Evolutionary conservation across 1,140 invertebrate genomes (phyloP).

Genomic region (Drosophila pruinosa): DNA sequence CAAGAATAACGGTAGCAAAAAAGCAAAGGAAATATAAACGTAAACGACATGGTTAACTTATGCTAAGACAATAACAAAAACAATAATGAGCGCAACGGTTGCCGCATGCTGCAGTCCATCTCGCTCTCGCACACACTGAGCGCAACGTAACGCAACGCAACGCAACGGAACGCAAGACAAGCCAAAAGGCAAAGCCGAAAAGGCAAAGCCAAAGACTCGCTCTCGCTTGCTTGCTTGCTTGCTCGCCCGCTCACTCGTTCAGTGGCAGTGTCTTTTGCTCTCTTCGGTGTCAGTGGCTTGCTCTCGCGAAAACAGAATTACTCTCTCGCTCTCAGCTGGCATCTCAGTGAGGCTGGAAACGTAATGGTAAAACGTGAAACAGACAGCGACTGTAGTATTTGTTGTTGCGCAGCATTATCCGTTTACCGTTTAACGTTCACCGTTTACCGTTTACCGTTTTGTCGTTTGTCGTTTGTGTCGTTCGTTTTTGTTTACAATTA

Average conservation of each 20-base stretch:
- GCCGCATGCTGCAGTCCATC: slow-evolving; percentile 31
- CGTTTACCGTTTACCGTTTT: slow-evolving; percentile 12
- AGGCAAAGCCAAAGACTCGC: neutral
- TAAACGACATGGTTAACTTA: slow-evolving; percentile 9
- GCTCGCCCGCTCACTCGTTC: neutral
- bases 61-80: slow-evolving; percentile 2
- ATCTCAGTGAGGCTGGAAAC: slow-evolving; percentile 36
- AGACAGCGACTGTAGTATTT: slow-evolving; percentile 24
- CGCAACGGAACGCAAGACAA: neutral
- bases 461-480: neutral
- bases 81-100: slow-evolving; percentile 16
- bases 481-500: neutral
- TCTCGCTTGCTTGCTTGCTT: neutral
- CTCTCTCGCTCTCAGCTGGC: slow-evolving; percentile 18
- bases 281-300: neutral
- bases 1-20: neutral
- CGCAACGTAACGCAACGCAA: neutral
- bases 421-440: slow-evolving; percentile 21
- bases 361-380: slow-evolving; percentile 47
- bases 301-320: neutral
- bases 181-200: neutral
- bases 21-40: neutral
- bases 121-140: slow-evolving; percentile 5
- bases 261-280: neutral
- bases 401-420: slow-evolving; percentile 30